Conservation (phyloP, 1,140 invertebrate species). For the Parapsyche elsis region DNA sequence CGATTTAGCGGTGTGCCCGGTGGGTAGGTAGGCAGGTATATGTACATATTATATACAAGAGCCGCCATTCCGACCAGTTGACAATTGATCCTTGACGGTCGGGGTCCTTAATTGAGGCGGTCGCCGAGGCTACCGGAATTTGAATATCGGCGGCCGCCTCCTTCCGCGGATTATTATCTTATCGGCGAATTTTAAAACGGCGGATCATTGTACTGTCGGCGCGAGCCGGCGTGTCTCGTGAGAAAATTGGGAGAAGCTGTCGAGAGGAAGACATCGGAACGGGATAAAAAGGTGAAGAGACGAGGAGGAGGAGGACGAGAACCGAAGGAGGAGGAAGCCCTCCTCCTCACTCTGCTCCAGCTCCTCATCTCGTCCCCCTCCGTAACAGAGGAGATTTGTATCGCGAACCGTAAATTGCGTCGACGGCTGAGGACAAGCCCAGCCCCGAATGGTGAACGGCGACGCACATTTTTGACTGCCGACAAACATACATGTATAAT, state of each 20-base stretch:
- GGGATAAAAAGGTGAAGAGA: conserved; percentile 40
- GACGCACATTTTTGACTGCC: conserved; percentile 29
- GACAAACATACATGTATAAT: not conserved
- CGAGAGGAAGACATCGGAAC: conserved; percentile 25
- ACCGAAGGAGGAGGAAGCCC: not conserved
- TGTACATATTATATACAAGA: no score
- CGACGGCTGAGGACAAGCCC: conserved; percentile 43
- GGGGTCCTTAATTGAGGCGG: conserved; percentile 12
- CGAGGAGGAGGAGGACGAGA: conserved; percentile 26
- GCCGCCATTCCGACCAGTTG: not conserved
- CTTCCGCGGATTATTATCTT: conserved; percentile 49
- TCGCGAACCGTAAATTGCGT: conserved; percentile 53
- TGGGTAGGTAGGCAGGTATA: not conserved
- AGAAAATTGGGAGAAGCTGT: conserved; percentile 50
- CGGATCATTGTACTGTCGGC: conserved; percentile 50
- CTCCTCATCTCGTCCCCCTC: conserved; percentile 9
- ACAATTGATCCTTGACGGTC: conserved; percentile 20
- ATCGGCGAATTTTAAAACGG: conserved; percentile 49
- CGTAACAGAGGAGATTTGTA: conserved; percentile 52
- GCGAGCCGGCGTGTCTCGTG: conserved; percentile 41
- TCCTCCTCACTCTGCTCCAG: conserved; percentile 9
- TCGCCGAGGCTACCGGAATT: conserved; percentile 1
- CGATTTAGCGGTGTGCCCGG: not conserved
- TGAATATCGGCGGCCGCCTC: conserved; percentile 28
- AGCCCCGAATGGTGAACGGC: not conserved